A percentile compares a stretch with the other conserved stretches of the same genome.
Conservation (phyloP, 2,113 vertebrate species). For the Alethe castanea region DNA sequence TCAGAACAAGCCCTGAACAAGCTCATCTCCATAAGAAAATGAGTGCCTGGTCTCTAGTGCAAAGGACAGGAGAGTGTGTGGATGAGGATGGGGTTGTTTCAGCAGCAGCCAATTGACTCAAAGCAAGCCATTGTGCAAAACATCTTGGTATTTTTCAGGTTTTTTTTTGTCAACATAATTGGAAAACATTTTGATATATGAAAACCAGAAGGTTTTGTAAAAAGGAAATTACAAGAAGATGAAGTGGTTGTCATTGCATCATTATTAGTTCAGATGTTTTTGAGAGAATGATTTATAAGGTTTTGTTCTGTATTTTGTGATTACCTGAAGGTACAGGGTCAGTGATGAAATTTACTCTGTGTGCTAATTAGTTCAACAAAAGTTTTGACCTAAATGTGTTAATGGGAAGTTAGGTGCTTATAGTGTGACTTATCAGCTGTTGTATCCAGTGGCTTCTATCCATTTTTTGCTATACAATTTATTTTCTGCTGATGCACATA, state of each 20-base stretch:
- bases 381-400: not conserved
- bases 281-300: not conserved
- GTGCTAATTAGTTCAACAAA: not conserved
- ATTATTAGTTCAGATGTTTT: not conserved
- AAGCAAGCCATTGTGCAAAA: not conserved
- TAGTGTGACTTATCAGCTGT: not conserved
- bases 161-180: not conserved
- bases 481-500: not conserved
- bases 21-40: not conserved
- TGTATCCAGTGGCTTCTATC: not conserved
- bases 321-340: not conserved
- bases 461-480: not conserved
- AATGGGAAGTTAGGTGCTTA: not conserved
- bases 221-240: not conserved
- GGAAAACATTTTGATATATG: not conserved
- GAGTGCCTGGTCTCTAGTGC: rapidly evolving
- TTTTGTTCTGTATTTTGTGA: not conserved
- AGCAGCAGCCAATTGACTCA: not conserved
- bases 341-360: not conserved
- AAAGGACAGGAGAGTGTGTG: not conserved
- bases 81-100: not conserved
- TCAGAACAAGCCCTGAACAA: not conserved
- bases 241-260: not conserved
- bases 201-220: not conserved
- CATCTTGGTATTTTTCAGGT: not conserved